Conservation (phyloP, 2,113 vertebrate species). For the Daubentonia madagascariensis region DNA sequence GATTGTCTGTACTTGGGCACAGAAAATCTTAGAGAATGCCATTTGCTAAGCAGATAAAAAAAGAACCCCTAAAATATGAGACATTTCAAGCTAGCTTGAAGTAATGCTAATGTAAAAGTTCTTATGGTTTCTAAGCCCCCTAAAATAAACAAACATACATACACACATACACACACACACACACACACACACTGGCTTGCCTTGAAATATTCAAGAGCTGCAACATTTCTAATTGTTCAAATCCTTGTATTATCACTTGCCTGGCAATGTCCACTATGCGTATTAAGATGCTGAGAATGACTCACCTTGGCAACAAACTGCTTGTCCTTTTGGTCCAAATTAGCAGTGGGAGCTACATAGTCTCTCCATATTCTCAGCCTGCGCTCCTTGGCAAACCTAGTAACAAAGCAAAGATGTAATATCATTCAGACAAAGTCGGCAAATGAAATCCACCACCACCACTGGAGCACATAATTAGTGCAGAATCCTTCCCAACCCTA, state of each 20-base stretch:
- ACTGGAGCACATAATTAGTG: neutral
- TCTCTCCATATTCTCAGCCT: conserved; percentile 98
- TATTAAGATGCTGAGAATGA: neutral
- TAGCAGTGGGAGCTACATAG: conserved; percentile 96
- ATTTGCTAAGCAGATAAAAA: conserved; percentile 1
- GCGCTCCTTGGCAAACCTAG: conserved; percentile 95
- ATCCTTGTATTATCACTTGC: neutral
- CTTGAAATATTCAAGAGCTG: neutral
- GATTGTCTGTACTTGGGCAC: neutral
- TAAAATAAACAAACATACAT: neutral
- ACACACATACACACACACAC: neutral
- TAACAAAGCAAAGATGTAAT: neutral
- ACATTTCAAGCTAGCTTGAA: neutral
- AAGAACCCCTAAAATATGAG: neutral
- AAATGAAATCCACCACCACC: neutral
- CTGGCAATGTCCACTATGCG: neutral
- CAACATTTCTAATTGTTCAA: neutral
- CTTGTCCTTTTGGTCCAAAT: conserved; percentile 97
- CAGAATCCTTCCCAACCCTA: neutral
- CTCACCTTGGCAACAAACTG: conserved; percentile 98
- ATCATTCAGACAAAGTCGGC: neutral
- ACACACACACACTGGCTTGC: neutral
- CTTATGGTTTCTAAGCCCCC: neutral
- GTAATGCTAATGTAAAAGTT: neutral
- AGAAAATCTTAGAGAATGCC: neutral